Percentiles rank a stretch among this genome's conserved stretches.
These are phyloP conservation scores for Rhodinocichla rosea DNA, from an alignment of 2,113 vertebrate species.

Conservation along the genomic window DNA sequence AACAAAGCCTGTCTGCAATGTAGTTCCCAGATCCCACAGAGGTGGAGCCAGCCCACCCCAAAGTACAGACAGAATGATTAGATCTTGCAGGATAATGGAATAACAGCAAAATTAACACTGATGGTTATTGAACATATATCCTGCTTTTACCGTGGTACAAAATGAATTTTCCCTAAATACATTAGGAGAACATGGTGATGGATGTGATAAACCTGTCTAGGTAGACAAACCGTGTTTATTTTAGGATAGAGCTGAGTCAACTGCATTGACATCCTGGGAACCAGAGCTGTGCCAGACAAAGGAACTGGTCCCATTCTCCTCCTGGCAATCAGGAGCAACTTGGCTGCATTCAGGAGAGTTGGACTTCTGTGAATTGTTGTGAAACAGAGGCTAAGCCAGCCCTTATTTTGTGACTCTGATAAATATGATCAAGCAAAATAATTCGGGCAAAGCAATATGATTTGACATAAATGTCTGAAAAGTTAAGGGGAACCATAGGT, in stretches of 20 bases:
- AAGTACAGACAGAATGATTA: conserved; percentile 27
- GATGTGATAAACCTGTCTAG: neutral
- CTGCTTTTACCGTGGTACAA: neutral
- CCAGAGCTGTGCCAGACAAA: neutral
- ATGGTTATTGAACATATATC: neutral
- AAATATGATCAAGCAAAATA: neutral
- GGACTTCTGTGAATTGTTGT: neutral
- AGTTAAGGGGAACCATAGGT: neutral
- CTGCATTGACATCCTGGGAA: neutral
- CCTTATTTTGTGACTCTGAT: neutral
- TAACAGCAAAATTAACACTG: conserved; percentile 26
- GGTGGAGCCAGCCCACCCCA: conserved; percentile 34
- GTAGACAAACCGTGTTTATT: neutral
- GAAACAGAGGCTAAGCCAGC: neutral
- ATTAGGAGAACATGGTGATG: neutral
- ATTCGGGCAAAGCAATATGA: neutral
- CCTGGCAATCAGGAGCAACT: neutral
- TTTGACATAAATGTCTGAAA: neutral
- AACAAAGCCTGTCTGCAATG: conserved; percentile 52
- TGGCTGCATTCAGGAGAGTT: neutral
- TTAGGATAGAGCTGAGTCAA: neutral
- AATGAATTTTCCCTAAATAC: neutral
- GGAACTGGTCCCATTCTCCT: neutral
- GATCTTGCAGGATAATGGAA: conserved; percentile 17
- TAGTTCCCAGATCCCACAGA: conserved; percentile 41